These are phyloP conservation scores for Seladonia tumulorum DNA, from an alignment of 2,888 invertebrate genomes.

Conservation along the genomic window DNA sequence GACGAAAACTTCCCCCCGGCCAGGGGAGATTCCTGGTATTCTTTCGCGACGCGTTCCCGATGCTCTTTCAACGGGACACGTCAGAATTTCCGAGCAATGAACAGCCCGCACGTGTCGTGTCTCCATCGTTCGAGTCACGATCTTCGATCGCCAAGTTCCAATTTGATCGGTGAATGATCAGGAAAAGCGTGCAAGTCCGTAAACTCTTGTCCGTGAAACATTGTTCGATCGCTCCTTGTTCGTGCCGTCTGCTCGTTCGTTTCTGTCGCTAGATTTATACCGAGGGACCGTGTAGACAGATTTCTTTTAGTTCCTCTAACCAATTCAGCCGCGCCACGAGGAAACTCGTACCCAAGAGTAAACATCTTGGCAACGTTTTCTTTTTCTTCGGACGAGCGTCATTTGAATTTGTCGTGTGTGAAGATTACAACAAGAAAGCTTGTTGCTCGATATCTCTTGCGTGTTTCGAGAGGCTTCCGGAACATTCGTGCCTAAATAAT, in stretches of 20 bases:
- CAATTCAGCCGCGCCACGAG: neutral
- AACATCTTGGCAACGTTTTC: neutral
- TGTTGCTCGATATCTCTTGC: neutral
- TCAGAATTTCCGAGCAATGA: conserved; percentile 34
- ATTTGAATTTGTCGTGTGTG: neutral
- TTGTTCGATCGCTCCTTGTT: neutral
- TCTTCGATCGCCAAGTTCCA: neutral
- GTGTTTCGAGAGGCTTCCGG: neutral
- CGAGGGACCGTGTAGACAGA: neutral
- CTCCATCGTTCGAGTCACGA: neutral
- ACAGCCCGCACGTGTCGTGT: neutral
- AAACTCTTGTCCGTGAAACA: neutral
- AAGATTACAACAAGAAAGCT: neutral
- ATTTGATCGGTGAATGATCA: neutral
- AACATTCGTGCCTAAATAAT: neutral
- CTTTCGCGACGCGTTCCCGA: conserved; percentile 14
- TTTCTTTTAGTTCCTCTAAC: neutral
- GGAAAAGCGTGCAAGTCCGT: neutral
- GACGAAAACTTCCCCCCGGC: conserved; percentile 25
- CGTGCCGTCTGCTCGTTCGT: neutral
- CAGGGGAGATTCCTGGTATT: conserved; percentile 49
- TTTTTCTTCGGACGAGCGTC: neutral
- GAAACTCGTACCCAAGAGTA: neutral
- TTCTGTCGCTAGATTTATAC: neutral
- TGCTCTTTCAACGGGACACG: neutral